Base-by-base conservation (phyloP, 2,888 invertebrate species). In the Lepidocyrtinus sp. region DNA sequence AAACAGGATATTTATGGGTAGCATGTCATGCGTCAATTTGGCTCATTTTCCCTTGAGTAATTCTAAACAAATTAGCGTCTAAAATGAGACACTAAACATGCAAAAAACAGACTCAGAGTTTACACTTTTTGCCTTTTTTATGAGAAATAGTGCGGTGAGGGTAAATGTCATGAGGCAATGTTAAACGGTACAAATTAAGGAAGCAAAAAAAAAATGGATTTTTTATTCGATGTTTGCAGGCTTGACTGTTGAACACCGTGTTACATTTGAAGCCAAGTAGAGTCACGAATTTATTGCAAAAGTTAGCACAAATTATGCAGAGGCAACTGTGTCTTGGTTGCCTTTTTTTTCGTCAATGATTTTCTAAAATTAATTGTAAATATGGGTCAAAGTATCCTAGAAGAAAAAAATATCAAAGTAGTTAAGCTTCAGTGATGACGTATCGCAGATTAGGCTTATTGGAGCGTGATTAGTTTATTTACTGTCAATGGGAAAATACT, bases 281-380 rank as follows among this genome's bases (percentile, higher is more conserved):
- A n/a, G n/a, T n/a, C n/a, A n/a, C n/a, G n/a, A n/a, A n/a, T n/a
- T n/a, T n/a, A n/a, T n/a, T n/a, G n/a, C n/a, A n/a, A n/a, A n/a
- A n/a, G n/a, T n/a, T n/a, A n/a, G n/a, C n/a, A n/a, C n/a, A n/a
- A n/a, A n/a, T n/a, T n/a, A n/a, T n/a, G n/a, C n/a, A n/a, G n/a
- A n/a, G n/a, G n/a, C n/a, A n/a, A n/a, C n/a, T n/a, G n/a, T n/a
- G n/a, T 59, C 59, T 68, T 69, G 63, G 63, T 17, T 26, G 59
- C 59, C 59, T 45, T 45, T 45, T 63, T 26, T 26, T 63, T 26
- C 17, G 21, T 46, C 25, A 3, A 67, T 69, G 21, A 68, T 69
- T 59, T 72, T 73, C 76, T 65, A 68, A 67, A 79, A 72, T 73
- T 36, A 63, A 67, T 22, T 73, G 73, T n/a, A n/a, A 27, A 73